Evolutionary conservation across 2,888 invertebrate species (phyloP).

Genomic region (Leptura quadrifasciata): DNA sequence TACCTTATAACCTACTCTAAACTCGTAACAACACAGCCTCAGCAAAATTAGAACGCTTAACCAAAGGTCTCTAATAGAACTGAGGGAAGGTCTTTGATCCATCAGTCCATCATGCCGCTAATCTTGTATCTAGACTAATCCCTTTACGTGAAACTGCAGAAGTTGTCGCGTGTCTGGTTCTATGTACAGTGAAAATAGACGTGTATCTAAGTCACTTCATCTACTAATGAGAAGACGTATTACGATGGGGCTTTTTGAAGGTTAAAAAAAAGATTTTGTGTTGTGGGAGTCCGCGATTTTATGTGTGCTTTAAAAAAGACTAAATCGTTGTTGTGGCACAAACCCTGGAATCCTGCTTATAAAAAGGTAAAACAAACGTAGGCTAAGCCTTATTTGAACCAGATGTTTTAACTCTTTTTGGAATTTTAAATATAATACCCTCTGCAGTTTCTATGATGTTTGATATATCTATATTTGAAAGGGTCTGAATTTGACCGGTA

Average conservation of each 20-base stretch:
- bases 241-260: slow-evolving; percentile 42
- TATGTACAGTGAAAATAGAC: slow-evolving; percentile 52
- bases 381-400: neutral
- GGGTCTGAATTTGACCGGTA: slow-evolving; percentile 21
- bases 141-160: slow-evolving; percentile 56
- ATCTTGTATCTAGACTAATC: slow-evolving; percentile 51
- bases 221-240: slow-evolving; percentile 33
- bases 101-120: slow-evolving; percentile 58
- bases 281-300: neutral
- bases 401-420: neutral
- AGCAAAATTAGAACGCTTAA: no score
- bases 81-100: slow-evolving; percentile 56
- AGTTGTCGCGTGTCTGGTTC: slow-evolving; percentile 59
- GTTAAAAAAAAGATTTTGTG: slow-evolving; percentile 31
- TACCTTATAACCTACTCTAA: no score
- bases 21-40: no score
- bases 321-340: slow-evolving; percentile 12
- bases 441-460: slow-evolving; percentile 7
- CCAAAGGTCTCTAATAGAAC: slow-evolving; percentile 52
- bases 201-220: slow-evolving; percentile 57
- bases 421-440: neutral
- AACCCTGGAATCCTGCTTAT: neutral
- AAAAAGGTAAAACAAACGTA: slow-evolving; percentile 17
- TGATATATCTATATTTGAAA: neutral
- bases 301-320: neutral